Evolutionary conservation across 2,797 vertebrate genomes (phyloP).

Genomic region (Alauda arvensis): DNA sequence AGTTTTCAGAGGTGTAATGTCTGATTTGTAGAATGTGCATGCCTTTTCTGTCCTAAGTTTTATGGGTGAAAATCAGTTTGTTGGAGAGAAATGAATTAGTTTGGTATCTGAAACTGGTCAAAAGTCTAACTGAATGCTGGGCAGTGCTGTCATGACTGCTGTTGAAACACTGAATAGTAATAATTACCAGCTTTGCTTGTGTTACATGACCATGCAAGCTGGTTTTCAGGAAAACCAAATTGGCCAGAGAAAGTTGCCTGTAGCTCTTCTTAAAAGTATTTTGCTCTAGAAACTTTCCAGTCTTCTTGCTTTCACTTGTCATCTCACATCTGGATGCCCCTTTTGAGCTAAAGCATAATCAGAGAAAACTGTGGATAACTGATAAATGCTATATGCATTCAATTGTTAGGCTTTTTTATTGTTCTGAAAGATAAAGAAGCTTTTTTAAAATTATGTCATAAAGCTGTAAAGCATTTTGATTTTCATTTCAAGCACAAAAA

Average conservation of each 20-base stretch:
- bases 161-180: background rate
- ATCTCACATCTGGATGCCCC: background rate
- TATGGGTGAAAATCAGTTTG: background rate
- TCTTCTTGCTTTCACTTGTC: background rate
- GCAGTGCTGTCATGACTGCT: background rate
- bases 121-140: background rate
- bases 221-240: background rate
- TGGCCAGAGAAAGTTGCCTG: background rate
- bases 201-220: background rate
- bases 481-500: background rate
- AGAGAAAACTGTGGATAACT: background rate
- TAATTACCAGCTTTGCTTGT: background rate
- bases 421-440: background rate
- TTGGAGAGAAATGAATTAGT: background rate
- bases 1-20: background rate
- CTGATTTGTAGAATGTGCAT: background rate
- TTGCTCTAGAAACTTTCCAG: background rate
- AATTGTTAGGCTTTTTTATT: background rate
- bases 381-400: background rate
- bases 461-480: background rate
- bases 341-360: background rate
- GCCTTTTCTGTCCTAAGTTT: background rate
- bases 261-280: background rate
- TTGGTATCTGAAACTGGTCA: background rate
- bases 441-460: background rate